Percentiles rank a stretch among this genome's conserved stretches.
Evolutionary conservation across 2,797 vertebrate genomes (phyloP).

Genomic region (Cichlasoma orientale): DNA sequence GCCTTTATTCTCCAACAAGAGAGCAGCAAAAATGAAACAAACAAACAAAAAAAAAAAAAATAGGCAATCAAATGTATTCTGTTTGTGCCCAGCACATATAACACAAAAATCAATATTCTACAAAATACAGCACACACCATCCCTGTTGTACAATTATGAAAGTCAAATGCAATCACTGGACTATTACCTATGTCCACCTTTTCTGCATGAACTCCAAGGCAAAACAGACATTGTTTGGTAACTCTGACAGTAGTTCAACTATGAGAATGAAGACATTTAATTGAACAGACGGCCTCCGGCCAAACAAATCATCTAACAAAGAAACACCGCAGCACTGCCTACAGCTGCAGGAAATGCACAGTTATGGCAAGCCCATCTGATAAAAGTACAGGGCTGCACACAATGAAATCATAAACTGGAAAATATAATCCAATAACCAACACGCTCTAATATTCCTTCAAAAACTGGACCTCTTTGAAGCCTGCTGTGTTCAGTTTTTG

Average conservation of each 20-base stretch:
- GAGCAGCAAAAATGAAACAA: conserved; percentile 2
- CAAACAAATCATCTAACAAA: conserved; percentile 8
- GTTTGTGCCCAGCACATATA: conserved; percentile 42
- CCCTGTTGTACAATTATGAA: conserved; percentile 45
- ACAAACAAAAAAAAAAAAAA: neutral
- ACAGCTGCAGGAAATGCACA: neutral
- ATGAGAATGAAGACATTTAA: conserved; percentile 8
- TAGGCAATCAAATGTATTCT: conserved; percentile 39
- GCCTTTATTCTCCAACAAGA: conserved; percentile 38
- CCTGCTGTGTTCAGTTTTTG: neutral
- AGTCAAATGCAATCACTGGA: conserved; percentile 48
- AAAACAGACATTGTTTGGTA: conserved; percentile 12
- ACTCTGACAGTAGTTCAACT: conserved; percentile 5
- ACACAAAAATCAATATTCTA: conserved; percentile 50
- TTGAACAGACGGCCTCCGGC: neutral
- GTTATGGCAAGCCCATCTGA: neutral
- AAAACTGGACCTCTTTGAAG: neutral
- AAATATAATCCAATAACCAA: neutral
- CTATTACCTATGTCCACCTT: conserved; percentile 37
- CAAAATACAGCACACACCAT: conserved; percentile 17
- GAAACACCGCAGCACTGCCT: neutral
- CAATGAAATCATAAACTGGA: neutral
- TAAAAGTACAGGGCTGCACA: neutral
- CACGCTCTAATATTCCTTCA: neutral
- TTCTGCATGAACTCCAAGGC: conserved; percentile 10